phyloP scores from a whole-genome alignment of 2,797 vertebrate species.

The Vireo griseus region DNA sequence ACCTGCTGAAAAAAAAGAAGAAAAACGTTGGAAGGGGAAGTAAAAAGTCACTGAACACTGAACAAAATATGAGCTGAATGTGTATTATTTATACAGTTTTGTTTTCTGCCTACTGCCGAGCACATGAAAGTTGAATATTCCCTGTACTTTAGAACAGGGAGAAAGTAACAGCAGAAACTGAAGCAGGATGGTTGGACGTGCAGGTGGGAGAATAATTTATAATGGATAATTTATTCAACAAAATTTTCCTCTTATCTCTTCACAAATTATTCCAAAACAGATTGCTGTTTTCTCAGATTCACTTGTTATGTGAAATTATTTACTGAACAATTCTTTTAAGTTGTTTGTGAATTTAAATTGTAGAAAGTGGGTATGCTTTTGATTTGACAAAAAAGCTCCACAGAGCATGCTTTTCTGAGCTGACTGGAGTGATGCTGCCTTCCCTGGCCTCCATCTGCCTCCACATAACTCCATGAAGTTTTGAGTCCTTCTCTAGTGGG shows the following conservation, averaged over 20 bases:
- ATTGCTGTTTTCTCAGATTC: constrained; percentile 60
- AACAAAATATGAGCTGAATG: constrained; percentile 22
- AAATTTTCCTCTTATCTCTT: constrained; percentile 49
- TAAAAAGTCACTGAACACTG: constrained; percentile 1
- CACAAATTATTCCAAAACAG: constrained; percentile 52
- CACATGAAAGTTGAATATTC: constrained; percentile 64
- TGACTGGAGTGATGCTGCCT: not conserved
- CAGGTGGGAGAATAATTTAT: constrained; percentile 59
- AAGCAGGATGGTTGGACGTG: constrained; percentile 59
- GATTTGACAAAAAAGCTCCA: constrained; percentile 8
- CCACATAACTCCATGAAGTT: not conserved
- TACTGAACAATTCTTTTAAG: constrained; percentile 62
- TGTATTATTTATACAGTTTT: constrained; percentile 64
- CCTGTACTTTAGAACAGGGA: constrained; percentile 41
- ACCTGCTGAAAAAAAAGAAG: not conserved
- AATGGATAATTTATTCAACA: constrained; percentile 62
- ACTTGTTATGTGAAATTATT: constrained; percentile 64
- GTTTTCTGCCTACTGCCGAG: constrained; percentile 67
- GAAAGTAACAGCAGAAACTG: constrained; percentile 50
- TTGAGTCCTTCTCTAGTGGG: not conserved
- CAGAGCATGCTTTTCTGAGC: not conserved
- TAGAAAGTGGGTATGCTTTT: not conserved
- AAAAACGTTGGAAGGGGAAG: not conserved
- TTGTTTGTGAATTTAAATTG: constrained; percentile 60
- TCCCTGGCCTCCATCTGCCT: not conserved